Evolutionary conservation across 2,888 invertebrate species (phyloP), one percentile per base, ranked within the genome.

Genomic region (Danaus chrysippus): DNA sequence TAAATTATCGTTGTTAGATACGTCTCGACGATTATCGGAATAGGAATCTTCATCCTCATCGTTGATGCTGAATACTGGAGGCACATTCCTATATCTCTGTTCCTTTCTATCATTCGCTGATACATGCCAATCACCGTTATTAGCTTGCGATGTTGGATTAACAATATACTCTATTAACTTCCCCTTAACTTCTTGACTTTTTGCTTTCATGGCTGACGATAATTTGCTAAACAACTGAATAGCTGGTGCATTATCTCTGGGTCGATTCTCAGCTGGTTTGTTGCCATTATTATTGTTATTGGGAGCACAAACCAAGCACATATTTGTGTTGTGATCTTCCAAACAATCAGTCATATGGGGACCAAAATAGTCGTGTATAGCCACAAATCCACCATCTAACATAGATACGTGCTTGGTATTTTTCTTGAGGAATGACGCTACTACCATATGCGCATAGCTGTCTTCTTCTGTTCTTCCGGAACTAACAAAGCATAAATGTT

Each of bases 401-500:
- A 98, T 93, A 56, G 98, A 97, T 55, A 99, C 97, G 81, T 97
- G 98, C 74, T 96, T 95, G 0, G 96, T 96, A 79, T 97, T 96
- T 80, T 96, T 96, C 85, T 99, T 98, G 55, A 99, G 92, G 84
- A 99, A 99, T 62, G 97, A 97, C 8, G 99, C 97, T 13, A 99
- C 97, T 23, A 99, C 98, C 99, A 99, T 99, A 81, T 98, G 96
- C 15, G 98, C 97, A 80, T 98, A 98, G 73, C 96, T 96, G 83
- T 99, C 98, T 87, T 98, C 97, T 77, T 98, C 98, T 71, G 96
- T 94, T 56, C 97, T 93, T 1, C 99, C 99, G 66, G 97, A 97
- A 52, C 99, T 99, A 79, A 99, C 93, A 81, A 97, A 97, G 75
- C 97, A 97, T 68, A 99, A 93, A 82, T 97, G 97, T 80, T 97